Base-by-base conservation (phyloP, 2,888 invertebrate species). In the Athetis lepigone region DNA sequence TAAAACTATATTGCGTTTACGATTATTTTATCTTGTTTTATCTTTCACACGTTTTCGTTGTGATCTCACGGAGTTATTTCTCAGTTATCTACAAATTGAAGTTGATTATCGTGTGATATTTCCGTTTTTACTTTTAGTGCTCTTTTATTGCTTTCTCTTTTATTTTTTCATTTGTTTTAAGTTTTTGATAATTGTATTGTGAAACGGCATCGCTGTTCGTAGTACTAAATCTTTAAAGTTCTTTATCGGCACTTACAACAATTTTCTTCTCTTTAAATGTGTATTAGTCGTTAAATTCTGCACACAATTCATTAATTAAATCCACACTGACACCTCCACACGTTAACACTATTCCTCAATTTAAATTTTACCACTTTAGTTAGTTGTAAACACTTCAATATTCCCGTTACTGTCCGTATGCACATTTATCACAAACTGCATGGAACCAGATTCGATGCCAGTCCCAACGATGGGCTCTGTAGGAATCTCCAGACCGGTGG, bases 321-420 rank as follows among this genome's bases (percentile, higher is more conserved):
- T 4, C 16, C 11, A 36, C 23, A 37, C 18, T n/a, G 16, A 33
- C 11, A 25, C 11, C 2, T 2, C 0, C 40, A 33, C 4, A 36
- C n/a, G n/a, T n/a, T 29, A 18, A 47, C 43, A 51, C 36, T 29
- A 11, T 33, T 36, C 9, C 16, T 25, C 8, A 29, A 29, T 16
- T 11, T 9, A 1, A 43, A 59, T 43, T 63, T 50, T 19, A 49
- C 9, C 6, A 42, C 37, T 55, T 77, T 83, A 25, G 25, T 25
- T 94, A 75, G 92, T 92, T 4, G 92, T 91, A 73, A 83, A 90
- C 45, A 95, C 91, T 78, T 93, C 92, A 27, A 94, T 93, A 64
- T 94, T 94, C 0, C 94, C 95, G 11, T 88, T 84, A 45, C 91
- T 93, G 70, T 94, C 94, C 0, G 95, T 94, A 29, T 90, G 91